These are phyloP conservation scores for Drosophila albomicans DNA, from an alignment of 1,140 invertebrate genomes.

Conservation along the genomic window DNA sequence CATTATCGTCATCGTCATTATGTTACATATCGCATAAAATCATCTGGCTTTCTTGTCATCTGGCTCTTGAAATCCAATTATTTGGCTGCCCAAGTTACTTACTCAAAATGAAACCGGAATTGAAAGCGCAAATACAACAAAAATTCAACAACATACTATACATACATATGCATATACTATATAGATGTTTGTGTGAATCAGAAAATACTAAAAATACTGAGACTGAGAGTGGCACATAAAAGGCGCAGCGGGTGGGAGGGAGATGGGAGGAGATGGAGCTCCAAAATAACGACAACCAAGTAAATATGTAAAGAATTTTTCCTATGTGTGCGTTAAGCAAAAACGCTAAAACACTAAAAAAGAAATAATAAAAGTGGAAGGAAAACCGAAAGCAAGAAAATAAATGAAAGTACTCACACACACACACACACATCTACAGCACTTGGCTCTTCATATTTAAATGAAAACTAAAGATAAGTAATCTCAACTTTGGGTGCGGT, in stretches of 20 bases:
- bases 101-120: conserved; percentile 52
- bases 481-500: conserved; percentile 74
- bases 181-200: conserved; percentile 24
- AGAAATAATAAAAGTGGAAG: conserved; percentile 40
- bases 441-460: conserved; percentile 77
- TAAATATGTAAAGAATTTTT: conserved; percentile 43
- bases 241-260: conserved; percentile 15
- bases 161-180: neutral
- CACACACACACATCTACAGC: conserved; percentile 27
- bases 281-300: conserved; percentile 33
- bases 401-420: conserved; percentile 42
- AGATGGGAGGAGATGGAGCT: neutral
- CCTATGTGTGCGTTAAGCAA: conserved; percentile 15
- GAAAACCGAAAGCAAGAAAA: conserved; percentile 45
- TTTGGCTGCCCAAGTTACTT: conserved; percentile 46
- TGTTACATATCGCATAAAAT: conserved; percentile 23
- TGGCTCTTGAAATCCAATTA: conserved; percentile 49
- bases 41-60: conserved; percentile 29
- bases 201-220: conserved; percentile 52
- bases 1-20: conserved; percentile 22
- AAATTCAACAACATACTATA: neutral
- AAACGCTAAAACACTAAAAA: conserved; percentile 47
- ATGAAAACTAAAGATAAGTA: conserved; percentile 81
- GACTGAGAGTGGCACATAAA: conserved; percentile 43
- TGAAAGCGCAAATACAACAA: conserved; percentile 44